Evolutionary conservation across 2,797 vertebrate genomes (phyloP).

Genomic region (Semotilus atromaculatus): DNA sequence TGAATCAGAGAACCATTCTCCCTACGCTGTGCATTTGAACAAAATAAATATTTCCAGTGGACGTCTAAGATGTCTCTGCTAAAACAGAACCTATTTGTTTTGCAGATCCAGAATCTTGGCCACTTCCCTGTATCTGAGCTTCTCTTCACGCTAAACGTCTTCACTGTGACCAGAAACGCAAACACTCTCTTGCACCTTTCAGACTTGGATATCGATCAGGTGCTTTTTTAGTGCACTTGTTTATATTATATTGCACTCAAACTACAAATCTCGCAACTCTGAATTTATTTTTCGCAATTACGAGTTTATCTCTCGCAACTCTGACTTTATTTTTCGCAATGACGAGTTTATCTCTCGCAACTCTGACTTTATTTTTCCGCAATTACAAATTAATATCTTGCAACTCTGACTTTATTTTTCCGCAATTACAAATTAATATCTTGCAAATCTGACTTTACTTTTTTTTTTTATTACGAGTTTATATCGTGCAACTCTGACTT

Average conservation of each 20-base stretch:
- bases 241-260: neutral
- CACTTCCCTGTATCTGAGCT: constrained; percentile 82
- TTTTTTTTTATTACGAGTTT: neutral
- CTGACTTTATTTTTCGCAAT: neutral
- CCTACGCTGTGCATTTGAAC: neutral
- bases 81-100: neutral
- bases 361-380: neutral
- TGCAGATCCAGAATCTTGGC: constrained; percentile 90
- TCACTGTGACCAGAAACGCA: constrained; percentile 78
- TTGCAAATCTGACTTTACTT: neutral
- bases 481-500: accelerated
- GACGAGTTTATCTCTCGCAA: no score
- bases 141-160: constrained; percentile 80
- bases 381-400: accelerated
- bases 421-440: neutral
- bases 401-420: neutral
- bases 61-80: neutral
- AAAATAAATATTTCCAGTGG: constrained; percentile 20
- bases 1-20: neutral
- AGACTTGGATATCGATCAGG: constrained; percentile 77
- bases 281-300: neutral
- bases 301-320: neutral
- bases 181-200: constrained; percentile 84
- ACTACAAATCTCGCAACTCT: neutral
- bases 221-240: constrained; percentile 50